Percentiles rank a stretch among this genome's conserved stretches.
Conservation (phyloP, 23 tunicate genomes). For the Halocynthia roretzi region DNA sequence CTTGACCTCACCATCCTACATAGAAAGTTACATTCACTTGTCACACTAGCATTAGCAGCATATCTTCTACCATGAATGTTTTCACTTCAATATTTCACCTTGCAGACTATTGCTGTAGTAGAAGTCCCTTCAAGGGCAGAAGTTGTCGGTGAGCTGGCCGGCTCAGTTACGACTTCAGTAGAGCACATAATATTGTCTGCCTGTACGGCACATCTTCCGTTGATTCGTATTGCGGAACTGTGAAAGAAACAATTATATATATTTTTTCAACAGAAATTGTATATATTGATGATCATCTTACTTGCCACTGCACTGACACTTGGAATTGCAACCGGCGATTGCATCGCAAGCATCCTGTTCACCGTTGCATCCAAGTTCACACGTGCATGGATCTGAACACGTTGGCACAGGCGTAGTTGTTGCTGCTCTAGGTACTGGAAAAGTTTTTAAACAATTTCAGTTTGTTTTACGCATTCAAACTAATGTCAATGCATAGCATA, state of each 20-base stretch:
- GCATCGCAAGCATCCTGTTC: slow-evolving; percentile 51
- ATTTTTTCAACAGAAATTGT: background rate
- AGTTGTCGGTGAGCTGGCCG: slow-evolving; percentile 17
- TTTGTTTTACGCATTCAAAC: too few species aligned
- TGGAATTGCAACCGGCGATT: slow-evolving; percentile 37
- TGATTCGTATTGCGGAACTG: slow-evolving; percentile 42
- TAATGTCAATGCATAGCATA: too few species aligned
- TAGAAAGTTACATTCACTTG: background rate
- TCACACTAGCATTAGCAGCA: slow-evolving; percentile 6
- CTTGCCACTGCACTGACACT: slow-evolving; percentile 52
- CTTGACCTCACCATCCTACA: slow-evolving; percentile 40
- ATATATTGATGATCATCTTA: slow-evolving; percentile 11
- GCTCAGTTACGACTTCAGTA: slow-evolving; percentile 1
- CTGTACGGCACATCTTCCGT: slow-evolving; percentile 57
- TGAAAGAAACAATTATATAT: background rate
- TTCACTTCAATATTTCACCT: background rate
- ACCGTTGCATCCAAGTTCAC: slow-evolving; percentile 59
- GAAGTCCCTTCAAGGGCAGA: slow-evolving; percentile 13
- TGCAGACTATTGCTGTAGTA: background rate
- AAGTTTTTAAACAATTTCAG: background rate
- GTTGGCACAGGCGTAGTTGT: slow-evolving; percentile 15
- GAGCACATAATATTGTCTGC: slow-evolving; percentile 15
- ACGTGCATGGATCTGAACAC: slow-evolving; percentile 50
- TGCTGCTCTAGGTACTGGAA: slow-evolving; percentile 5
- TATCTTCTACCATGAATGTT: background rate